Conservation (phyloP, 2,113 vertebrate species). For the Perca fluviatilis region DNA sequence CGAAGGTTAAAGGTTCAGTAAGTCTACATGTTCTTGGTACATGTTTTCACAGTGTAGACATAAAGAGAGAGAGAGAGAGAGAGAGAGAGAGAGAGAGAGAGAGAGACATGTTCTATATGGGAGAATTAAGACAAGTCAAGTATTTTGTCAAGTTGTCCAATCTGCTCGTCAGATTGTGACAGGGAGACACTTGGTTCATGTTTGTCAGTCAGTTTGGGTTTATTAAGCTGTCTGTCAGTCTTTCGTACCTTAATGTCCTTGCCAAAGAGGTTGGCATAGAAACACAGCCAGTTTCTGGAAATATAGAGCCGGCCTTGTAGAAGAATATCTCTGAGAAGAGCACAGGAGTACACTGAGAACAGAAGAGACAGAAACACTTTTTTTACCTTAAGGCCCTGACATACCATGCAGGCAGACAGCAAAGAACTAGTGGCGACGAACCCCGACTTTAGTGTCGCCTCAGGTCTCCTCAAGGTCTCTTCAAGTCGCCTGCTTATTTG, state of each 20-base stretch:
- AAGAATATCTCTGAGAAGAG: conserved; percentile 94
- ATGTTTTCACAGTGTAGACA: background rate
- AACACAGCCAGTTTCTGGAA: conserved; percentile 97
- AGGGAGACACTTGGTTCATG: conserved; percentile 1
- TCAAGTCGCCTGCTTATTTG: no score
- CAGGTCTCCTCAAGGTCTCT: no score
- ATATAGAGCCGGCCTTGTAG: conserved; percentile 97
- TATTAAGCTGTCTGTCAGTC: conserved; percentile 31
- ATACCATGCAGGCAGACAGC: no score
- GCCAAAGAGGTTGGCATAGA: conserved; percentile 96
- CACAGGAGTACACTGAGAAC: conserved; percentile 93
- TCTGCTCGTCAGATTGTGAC: conserved; percentile 21
- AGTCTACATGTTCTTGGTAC: conserved; percentile 2
- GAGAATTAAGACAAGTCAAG: conserved; percentile 12
- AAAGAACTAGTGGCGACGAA: no score
- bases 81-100: background rate
- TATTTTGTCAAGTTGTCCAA: conserved; percentile 16
- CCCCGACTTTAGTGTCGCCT: no score
- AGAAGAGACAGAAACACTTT: conserved; percentile 24
- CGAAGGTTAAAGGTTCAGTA: conserved; percentile 26
- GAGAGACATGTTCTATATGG: background rate
- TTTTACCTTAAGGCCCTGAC: no score
- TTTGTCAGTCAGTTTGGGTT: conserved; percentile 31
- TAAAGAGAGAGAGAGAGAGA: background rate
- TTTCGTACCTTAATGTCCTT: conserved; percentile 94